Conservation (phyloP, 2,888 invertebrate species). For the Orgyia antiqua region DNA sequence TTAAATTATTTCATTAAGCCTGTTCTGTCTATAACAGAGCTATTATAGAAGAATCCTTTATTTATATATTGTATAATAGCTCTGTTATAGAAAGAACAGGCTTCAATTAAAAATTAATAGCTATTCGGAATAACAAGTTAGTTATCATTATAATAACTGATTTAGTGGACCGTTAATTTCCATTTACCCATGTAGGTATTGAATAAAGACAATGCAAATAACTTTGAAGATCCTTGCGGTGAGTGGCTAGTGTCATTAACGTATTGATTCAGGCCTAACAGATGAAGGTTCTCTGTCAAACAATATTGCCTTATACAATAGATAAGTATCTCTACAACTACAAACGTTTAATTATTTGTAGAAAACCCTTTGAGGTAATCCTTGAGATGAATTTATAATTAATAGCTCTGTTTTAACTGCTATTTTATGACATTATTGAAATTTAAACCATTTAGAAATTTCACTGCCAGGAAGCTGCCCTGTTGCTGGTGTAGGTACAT, state of each 20-base stretch:
- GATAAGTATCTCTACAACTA: constrained; percentile 26
- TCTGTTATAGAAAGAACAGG: no score
- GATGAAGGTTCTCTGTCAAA: constrained; percentile 46
- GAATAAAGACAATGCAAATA: constrained; percentile 37
- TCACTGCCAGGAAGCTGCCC: no score
- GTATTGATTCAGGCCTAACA: constrained; percentile 52
- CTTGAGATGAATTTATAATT: no score
- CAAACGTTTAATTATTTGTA: background rate
- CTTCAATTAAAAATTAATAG: constrained; percentile 24
- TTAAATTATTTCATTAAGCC: no score
- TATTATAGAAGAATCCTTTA: no score
- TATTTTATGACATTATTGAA: no score
- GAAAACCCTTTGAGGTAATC: no score
- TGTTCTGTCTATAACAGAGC: no score
- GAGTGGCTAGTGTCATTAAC: constrained; percentile 49
- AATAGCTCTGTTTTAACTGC: no score
- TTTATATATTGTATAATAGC: no score
- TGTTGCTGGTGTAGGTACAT: no score
- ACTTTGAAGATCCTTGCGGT: constrained; percentile 36
- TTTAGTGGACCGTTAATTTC: constrained; percentile 37
- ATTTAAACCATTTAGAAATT: no score
- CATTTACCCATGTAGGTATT: constrained; percentile 28
- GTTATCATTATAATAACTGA: constrained; percentile 29
- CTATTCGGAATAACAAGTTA: constrained; percentile 16
- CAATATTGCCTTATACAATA: constrained; percentile 29